Evolutionary conservation across 1,140 invertebrate species (phyloP), one percentile per base, ranked within the genome.

Genomic region (Cherax destructor): DNA sequence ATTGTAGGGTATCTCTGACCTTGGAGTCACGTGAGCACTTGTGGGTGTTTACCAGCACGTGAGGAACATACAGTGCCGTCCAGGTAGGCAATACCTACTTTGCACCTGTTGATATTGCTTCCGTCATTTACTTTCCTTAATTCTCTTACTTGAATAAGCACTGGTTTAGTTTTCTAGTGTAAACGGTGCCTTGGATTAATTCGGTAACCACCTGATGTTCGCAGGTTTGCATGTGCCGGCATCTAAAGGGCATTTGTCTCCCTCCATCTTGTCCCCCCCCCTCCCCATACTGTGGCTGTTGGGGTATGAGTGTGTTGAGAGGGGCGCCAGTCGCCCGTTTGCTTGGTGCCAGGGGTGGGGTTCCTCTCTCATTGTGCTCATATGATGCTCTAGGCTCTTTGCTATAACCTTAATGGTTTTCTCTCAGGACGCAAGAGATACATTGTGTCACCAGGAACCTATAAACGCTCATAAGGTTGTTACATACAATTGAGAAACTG

Each of bases 321-420:
- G 59, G 76, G 77, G 16, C 30, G 74, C 52, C 85, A 87, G 85
- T 87, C 49, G 85, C 52, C n/a, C 9, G 74, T 79, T 59, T 78
- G 76, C 85, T 41, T 18, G 24, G 85, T 86, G 84, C 50, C 85
- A 52, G 24, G 52, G 24, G 74, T 56, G 52, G 13, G 74, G 5
- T 21, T 47, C 52, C 52, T 47, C 49, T 76, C 30, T 16, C 72
- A 10, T 47, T 56, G 24, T 86, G 11, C 74, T 52, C 61, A n/a
- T 49, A 21, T 21, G 47, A 24, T 7, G 77, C 10, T n/a, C 7
- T 79, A 18, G 21, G 24, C 50, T 49, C 6, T 13, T 50, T 16
- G 9, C 52, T 13, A 13, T n/a, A 52, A 9, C 76, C 69, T 50
- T 16, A 21, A 47, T 74, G 41, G 18, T 76, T n/a, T 4, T 83